phyloP scores from a whole-genome alignment of 2,888 invertebrate species.

The Oscheius onirici region DNA sequence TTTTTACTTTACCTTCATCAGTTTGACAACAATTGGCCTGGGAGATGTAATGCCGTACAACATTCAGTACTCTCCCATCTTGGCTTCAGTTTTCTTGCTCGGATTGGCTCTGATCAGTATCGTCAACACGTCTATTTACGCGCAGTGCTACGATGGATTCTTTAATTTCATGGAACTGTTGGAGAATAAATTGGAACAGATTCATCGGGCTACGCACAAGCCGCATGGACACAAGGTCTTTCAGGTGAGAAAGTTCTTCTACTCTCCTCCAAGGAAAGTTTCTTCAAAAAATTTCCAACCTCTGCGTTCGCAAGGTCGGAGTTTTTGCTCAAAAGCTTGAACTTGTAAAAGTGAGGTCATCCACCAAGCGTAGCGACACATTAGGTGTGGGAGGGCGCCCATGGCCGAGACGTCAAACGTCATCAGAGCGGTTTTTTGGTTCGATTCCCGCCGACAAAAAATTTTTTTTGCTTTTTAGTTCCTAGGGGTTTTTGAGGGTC shows the following conservation, averaged over 20 bases:
- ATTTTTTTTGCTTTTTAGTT: too few species aligned
- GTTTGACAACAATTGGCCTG: constrained; percentile 59
- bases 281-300: too few species aligned
- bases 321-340: too few species aligned
- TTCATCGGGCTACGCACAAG: constrained; percentile 40
- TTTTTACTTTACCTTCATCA: constrained; percentile 61
- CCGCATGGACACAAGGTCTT: constrained; percentile 30
- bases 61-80: constrained; percentile 60
- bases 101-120: constrained; percentile 60
- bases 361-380: too few species aligned
- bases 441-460: too few species aligned
- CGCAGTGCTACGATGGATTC: constrained; percentile 55
- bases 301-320: too few species aligned
- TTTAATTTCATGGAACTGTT: constrained; percentile 46
- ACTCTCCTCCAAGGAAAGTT: too few species aligned
- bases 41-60: constrained; percentile 64
- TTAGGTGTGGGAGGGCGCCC: too few species aligned
- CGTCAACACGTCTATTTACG: constrained; percentile 59
- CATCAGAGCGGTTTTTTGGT: too few species aligned
- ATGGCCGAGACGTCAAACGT: too few species aligned
- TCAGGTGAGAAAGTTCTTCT: constrained; percentile 10
- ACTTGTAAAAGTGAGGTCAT: too few species aligned
- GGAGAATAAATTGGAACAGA: constrained; percentile 43
- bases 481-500: too few species aligned
- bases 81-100: constrained; percentile 53